These are phyloP conservation scores for Leptinotarsa texana DNA, from an alignment of 1,140 invertebrate genomes.

Conservation along the genomic window DNA sequence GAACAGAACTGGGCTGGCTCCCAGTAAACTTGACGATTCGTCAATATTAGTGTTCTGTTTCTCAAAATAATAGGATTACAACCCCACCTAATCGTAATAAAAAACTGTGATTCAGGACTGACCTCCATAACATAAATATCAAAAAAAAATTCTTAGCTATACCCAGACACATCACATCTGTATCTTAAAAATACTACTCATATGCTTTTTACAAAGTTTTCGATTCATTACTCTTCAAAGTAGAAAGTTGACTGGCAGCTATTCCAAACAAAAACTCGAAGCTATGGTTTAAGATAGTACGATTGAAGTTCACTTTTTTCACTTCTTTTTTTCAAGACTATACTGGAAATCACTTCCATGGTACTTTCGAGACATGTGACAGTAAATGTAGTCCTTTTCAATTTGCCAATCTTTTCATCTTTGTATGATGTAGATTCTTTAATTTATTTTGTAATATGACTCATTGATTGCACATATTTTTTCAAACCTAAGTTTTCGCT, in stretches of 20 bases:
- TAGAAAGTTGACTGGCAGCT: neutral
- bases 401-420: neutral
- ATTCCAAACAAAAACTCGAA: neutral
- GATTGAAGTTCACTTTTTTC: neutral
- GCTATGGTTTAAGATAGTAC: neutral
- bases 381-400: neutral
- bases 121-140: constrained; percentile 1
- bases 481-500: too few relatives aligned
- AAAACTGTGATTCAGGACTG: neutral
- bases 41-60: neutral
- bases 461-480: neutral
- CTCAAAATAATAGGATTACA: neutral
- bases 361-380: neutral
- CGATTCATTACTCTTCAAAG: neutral
- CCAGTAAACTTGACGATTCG: neutral
- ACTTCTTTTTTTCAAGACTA: neutral
- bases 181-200: neutral
- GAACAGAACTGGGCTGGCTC: neutral
- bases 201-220: neutral
- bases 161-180: neutral
- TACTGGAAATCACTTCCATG: neutral
- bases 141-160: neutral
- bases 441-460: neutral
- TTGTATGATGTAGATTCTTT: neutral
- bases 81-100: neutral